Conservation (phyloP, 2,113 vertebrate species). For the human (Homo sapiens) region GRCh38 chr5:203501-204000, state of each 20-base stretch:
- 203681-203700: background rate
- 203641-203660: background rate
- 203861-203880: background rate
- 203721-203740: accelerated
- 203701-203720: background rate
- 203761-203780: no score
- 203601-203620: background rate
- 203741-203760: background rate
- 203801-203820: background rate
- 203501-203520: no score
- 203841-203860: background rate
- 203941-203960: background rate
- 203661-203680: background rate
- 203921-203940: background rate
- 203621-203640: background rate
- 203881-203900: background rate
- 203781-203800: background rate
- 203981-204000: background rate
- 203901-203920: background rate
- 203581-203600: background rate
- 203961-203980: background rate
- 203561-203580: background rate
- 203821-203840: background rate
- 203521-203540: no score
- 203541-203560: accelerated